A percentile compares a stretch with the other conserved stretches of the same genome.
Evolutionary conservation across 2,797 vertebrate genomes (phyloP).

Genomic region (Aldrovandia affinis): DNA sequence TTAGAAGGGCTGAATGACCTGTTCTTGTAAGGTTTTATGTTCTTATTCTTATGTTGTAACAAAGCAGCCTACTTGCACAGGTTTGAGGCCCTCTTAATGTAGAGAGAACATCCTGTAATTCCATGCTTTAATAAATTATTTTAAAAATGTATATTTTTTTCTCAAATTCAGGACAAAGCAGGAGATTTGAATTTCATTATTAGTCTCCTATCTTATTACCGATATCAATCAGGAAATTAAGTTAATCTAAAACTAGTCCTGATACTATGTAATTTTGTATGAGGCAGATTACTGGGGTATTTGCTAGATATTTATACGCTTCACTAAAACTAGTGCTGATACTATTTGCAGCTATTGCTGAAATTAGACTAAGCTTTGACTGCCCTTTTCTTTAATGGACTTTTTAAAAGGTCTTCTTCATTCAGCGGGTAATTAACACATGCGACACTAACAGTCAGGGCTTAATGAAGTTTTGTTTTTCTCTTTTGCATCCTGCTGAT

Average conservation of each 20-base stretch:
- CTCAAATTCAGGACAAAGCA: too few relatives aligned
- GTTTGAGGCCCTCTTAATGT: too few relatives aligned
- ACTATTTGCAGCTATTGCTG: not conserved
- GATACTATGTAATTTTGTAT: too few relatives aligned
- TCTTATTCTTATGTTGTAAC: too few relatives aligned
- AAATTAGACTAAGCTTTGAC: not conserved
- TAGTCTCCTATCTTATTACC: too few relatives aligned
- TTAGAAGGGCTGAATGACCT: not conserved
- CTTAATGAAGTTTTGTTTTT: conserved; percentile 8
- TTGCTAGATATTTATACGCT: not conserved
- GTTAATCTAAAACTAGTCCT: too few relatives aligned
- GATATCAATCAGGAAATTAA: too few relatives aligned
- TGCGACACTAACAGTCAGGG: conserved; percentile 4
- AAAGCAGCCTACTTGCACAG: too few relatives aligned
- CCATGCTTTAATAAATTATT: too few relatives aligned
- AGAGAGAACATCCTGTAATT: too few relatives aligned
- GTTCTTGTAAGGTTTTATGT: not conserved
- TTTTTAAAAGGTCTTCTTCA: not conserved
- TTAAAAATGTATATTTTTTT: too few relatives aligned
- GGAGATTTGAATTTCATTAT: too few relatives aligned
- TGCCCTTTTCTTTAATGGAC: not conserved
- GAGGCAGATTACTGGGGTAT: not conserved
- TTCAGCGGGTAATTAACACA: conserved; percentile 17
- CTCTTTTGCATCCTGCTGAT: conserved; percentile 8
- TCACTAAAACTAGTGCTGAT: not conserved